Conservation (phyloP, 2,888 invertebrate genomes). For the Philereme transversata region DNA sequence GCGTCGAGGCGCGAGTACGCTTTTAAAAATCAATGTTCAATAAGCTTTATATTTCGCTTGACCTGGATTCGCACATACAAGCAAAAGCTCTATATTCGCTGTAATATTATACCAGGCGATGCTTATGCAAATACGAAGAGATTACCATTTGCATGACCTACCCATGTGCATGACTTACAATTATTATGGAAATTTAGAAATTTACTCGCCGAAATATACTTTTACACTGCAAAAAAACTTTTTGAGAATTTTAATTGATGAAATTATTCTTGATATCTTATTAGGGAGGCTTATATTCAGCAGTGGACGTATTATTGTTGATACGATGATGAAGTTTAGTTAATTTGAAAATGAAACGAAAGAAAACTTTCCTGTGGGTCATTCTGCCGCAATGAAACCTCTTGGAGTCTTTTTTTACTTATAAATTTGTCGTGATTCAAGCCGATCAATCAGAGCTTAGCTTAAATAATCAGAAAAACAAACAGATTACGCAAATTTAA, state of each 20-base stretch:
- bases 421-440: too few species aligned
- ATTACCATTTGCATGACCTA: conserved; percentile 29
- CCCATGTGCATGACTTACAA: conserved; percentile 24
- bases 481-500: too few species aligned
- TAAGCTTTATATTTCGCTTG: conserved; percentile 23
- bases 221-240: conserved; percentile 1
- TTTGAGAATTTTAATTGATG: neutral
- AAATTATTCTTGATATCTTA: too few species aligned
- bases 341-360: too few species aligned
- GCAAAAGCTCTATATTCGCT: conserved; percentile 25
- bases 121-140: conserved; percentile 31
- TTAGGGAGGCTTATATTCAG: too few species aligned
- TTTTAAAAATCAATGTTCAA: neutral
- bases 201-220: conserved; percentile 15
- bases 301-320: too few species aligned
- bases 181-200: conserved; percentile 25
- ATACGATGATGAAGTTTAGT: too few species aligned
- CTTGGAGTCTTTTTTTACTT: too few species aligned
- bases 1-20: neutral
- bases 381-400: too few species aligned
- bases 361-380: too few species aligned
- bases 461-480: too few species aligned
- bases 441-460: too few species aligned
- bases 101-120: conserved; percentile 22
- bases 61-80: conserved; percentile 23